A percentile compares a stretch with the other conserved stretches of the same genome.
phyloP scores from a whole-genome alignment of 1,140 invertebrate genomes.

The Goniozus legneri region DNA sequence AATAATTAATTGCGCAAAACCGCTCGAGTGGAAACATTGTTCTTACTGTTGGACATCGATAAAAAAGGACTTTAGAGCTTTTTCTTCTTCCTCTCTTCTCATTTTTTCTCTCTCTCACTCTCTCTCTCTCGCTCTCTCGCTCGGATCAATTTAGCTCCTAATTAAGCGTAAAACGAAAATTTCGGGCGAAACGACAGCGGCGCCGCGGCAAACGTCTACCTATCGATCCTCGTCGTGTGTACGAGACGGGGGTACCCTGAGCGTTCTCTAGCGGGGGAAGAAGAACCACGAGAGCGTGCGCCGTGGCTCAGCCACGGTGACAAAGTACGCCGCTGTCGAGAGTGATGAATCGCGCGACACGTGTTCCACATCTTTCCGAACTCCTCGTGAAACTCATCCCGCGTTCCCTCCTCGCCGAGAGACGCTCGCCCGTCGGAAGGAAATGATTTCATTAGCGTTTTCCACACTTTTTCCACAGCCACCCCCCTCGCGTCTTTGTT shows the following conservation, averaged over 20 bases:
- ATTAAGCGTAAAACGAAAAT: neutral
- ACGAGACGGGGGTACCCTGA: too few species aligned
- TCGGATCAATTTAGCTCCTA: neutral
- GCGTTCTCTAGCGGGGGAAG: too few species aligned
- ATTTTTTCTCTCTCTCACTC: neutral
- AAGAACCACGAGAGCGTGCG: slow-evolving; percentile 31
- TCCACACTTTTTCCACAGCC: too few species aligned
- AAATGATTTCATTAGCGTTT: neutral
- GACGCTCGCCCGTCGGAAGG: neutral
- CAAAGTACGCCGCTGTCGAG: slow-evolving; percentile 26
- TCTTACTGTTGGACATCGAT: too few species aligned
- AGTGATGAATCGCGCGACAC: slow-evolving; percentile 32
- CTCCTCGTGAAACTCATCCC: neutral
- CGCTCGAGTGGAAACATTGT: too few species aligned
- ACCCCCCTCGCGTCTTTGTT: too few species aligned
- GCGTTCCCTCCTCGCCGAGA: neutral
- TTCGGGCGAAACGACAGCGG: slow-evolving; percentile 10
- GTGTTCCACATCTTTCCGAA: slow-evolving; percentile 27
- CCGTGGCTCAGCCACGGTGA: slow-evolving; percentile 18
- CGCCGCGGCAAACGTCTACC: too few species aligned
- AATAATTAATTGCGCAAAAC: too few species aligned
- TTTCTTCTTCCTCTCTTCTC: neutral
- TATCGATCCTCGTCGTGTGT: too few species aligned
- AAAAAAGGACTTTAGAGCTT: too few species aligned
- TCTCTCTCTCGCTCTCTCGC: neutral